Conservation (phyloP, 2,113 vertebrate genomes). For the Trematocara macrostoma region DNA sequence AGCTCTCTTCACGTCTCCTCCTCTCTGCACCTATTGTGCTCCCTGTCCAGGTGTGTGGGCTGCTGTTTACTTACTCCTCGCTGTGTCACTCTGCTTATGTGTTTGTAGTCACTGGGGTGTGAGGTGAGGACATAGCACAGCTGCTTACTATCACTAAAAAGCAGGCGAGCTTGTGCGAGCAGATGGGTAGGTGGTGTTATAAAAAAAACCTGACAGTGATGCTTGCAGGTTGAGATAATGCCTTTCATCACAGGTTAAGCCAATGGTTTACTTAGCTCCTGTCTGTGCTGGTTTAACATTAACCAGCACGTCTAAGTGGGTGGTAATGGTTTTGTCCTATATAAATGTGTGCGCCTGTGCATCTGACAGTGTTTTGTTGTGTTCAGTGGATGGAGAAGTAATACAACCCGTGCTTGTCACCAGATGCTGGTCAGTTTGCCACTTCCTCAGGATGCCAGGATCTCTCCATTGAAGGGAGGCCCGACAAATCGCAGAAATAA, state of each 20-base stretch:
- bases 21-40: constrained; percentile 15
- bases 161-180: neutral
- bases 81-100: constrained; percentile 12
- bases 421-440: constrained; percentile 44
- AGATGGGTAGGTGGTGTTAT: constrained; percentile 20
- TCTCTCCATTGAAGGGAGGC: constrained; percentile 15
- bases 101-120: constrained; percentile 27
- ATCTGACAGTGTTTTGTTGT: constrained; percentile 9
- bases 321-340: neutral
- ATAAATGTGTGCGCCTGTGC: neutral
- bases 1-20: constrained; percentile 6
- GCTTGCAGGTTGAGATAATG: constrained; percentile 42
- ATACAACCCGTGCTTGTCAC: constrained; percentile 28
- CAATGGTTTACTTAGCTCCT: constrained; percentile 46
- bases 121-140: constrained; percentile 38
- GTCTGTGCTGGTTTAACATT: constrained; percentile 50
- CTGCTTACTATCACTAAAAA: constrained; percentile 27
- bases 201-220: constrained; percentile 9
- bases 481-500: constrained; percentile 32
- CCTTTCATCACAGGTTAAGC: constrained; percentile 30
- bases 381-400: constrained; percentile 24
- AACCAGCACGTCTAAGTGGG: constrained; percentile 36
- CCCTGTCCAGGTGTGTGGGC: constrained; percentile 59
- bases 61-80: constrained; percentile 35
- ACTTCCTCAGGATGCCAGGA: constrained; percentile 49